Evolutionary conservation across 1,140 invertebrate genomes (phyloP).

Genomic region (Araneus ventricosus): DNA sequence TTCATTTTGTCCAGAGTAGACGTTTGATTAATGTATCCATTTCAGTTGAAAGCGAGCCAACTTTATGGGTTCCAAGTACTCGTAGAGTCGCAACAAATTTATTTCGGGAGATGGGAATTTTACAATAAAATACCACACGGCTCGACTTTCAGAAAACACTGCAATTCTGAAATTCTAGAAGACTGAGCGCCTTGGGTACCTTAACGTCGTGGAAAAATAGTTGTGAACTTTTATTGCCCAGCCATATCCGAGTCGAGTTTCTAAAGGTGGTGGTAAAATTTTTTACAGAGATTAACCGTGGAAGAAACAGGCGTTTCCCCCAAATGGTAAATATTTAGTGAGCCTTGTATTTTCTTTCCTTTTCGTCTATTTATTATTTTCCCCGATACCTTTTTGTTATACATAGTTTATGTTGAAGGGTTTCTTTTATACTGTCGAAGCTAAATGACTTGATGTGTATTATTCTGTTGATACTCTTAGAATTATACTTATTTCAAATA

Average conservation of each 20-base stretch:
- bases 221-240: slow-evolving; percentile 13
- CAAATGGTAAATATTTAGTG: not conserved
- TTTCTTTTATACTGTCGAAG: too few relatives aligned
- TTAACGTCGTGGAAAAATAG: slow-evolving; percentile 19
- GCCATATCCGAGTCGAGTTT: not conserved
- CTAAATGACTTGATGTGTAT: too few relatives aligned
- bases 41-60: slow-evolving; percentile 48
- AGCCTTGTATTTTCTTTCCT: not conserved
- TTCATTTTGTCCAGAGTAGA: slow-evolving; percentile 37
- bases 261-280: not conserved
- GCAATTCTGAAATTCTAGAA: not conserved
- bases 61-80: slow-evolving; percentile 49
- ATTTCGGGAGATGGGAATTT: not conserved
- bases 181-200: not conserved
- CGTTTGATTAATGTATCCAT: slow-evolving; percentile 46
- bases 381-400: not conserved
- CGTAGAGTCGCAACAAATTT: slow-evolving; percentile 34
- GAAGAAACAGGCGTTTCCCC: not conserved
- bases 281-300: not conserved
- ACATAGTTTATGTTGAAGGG: too few relatives aligned
- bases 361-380: not conserved
- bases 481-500: too few relatives aligned
- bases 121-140: slow-evolving; percentile 22
- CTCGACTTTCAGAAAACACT: slow-evolving; percentile 1
- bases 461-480: too few relatives aligned